Base-by-base conservation (phyloP, 2,888 invertebrate genomes). In the Cataglyphis livida region DNA sequence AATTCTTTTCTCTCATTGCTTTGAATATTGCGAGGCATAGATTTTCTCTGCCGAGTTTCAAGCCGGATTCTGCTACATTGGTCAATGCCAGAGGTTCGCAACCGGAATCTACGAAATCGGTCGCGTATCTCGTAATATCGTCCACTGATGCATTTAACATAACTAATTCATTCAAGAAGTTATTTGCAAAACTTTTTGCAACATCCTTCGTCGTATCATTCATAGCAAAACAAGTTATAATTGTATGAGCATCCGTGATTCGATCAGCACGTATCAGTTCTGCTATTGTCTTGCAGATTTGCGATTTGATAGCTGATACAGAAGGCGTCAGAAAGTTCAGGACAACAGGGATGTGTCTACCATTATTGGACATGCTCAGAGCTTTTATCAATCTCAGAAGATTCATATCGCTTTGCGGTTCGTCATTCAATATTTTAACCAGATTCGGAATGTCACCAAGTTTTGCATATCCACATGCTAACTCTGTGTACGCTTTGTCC, bases 101-200 rank as follows among this genome's bases (percentile, higher is more conserved):
- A 2, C 12, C 28, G 0, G 54, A 76, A n/a, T 92, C 85, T 0
- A 91, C 91, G 1, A 95, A 85, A 9, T 89, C 76, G 3, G 83
- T 68, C 5, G 93, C 92, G 57, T 95, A 84, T 62, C 93, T 91
- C 0, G 95, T 89, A 74, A 95, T 93, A 71, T 92, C 90, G 1
- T 91, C 79, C 0, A 91, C 81, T 0, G 21, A 95, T 94, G 94
- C 93, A 15, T 95, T 93, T 70, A 95, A 95, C 71, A 95, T 96
- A 15, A 96, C 95, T 91, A 96, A 95, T 90, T 96, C 96, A 64
- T 95, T 95, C 3, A 97, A 94, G 38, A 96, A 92, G 81, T 18
- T 61, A 28, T 81, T 64, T 6, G 57, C 59, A 6, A 86, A 66
- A 12, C 0, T 59, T n/a, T 15, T 59, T 1, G 10, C 4, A 6